Conservation (phyloP, 37 sponge, comb jelly and placozoan species). For the Cliona cf. orientalis region DNA sequence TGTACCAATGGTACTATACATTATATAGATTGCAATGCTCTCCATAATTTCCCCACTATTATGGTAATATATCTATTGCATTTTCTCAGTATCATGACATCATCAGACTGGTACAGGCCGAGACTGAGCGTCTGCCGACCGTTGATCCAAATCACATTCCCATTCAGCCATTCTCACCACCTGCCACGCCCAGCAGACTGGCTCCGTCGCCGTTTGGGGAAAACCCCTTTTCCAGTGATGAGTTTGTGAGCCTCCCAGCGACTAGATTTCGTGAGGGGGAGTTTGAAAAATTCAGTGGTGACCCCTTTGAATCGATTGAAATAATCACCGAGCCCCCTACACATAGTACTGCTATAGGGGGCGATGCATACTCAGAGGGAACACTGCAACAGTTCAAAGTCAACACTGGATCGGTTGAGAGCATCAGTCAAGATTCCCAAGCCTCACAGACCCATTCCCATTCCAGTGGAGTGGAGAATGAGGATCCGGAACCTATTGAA, state of each 20-base stretch:
- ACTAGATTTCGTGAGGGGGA: not conserved
- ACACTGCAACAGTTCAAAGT: too few relatives aligned
- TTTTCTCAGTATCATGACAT: not conserved
- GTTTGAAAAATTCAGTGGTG: not conserved
- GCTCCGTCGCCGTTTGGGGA: not conserved
- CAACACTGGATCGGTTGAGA: too few relatives aligned
- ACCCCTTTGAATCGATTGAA: slow-evolving; percentile 2
- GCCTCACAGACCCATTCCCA: too few relatives aligned
- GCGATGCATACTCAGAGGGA: too few relatives aligned
- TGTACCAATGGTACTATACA: too few relatives aligned
- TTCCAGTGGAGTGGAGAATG: too few relatives aligned
- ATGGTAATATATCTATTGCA: too few relatives aligned
- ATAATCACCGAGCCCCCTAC: not conserved
- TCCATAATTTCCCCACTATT: too few relatives aligned
- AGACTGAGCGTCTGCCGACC: not conserved
- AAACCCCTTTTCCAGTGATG: not conserved
- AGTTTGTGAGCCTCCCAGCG: not conserved
- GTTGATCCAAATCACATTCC: not conserved
- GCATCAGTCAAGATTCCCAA: too few relatives aligned
- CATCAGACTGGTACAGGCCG: not conserved
- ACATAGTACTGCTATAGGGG: not conserved
- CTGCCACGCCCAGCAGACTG: not conserved
- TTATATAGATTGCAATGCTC: too few relatives aligned
- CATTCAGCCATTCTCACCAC: not conserved
- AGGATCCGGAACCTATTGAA: too few relatives aligned